Evolutionary conservation across 30 jellyfish, hydroid and myxozoan species (phyloP), one percentile per base, ranked within the genome.

Genomic region (Pseudorhiza aurosa): DNA sequence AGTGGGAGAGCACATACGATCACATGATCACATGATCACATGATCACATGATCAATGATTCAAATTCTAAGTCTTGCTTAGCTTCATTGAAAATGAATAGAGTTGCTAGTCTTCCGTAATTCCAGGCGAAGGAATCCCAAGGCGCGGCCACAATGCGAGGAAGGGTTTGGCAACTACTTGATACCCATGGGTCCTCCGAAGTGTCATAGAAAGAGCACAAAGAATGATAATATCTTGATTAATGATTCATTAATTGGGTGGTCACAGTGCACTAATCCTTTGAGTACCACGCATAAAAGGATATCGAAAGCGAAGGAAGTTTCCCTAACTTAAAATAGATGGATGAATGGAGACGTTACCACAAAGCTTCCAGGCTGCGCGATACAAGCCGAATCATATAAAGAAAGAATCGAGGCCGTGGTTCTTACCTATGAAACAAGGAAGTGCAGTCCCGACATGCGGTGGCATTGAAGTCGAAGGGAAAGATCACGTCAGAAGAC

Each of bases 341-440:
- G 67, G 67, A 19, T 6, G 35, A 15, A n/a, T 53, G 36, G 3
- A 19, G 31, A 33, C 36, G 8, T 24, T 9, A 9, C 36, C 36
- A 9, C 36, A n/a, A 19, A 9, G n/a, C n/a, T n/a, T 14, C 67
- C 35, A n/a, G 22, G 17, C 1, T 33, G 35, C 22, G 21, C 19
- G 67, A 53, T 17, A 53, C 37, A 53, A 53, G 4, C 32, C 67
- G 36, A 53, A 24, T 2, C 4, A 9, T 14, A 9, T 19, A 53
- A 17, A 15, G 12, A 53, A 19, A 2, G 62, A 33, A 37, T 15
- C 5, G 43, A 25, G 30, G 21, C 6, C n/a, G n/a, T n/a, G 9
- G 28, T 43, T 15, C 96, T 68, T 72, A 91, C 98, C 96, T 85
- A 72, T 92, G 98, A 44, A 85, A 92, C 31, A 85, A 25, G 22